Percentiles rank a stretch among this genome's conserved stretches.
Conservation (phyloP, 2,888 invertebrate genomes). For the Aethes cnicana region DNA sequence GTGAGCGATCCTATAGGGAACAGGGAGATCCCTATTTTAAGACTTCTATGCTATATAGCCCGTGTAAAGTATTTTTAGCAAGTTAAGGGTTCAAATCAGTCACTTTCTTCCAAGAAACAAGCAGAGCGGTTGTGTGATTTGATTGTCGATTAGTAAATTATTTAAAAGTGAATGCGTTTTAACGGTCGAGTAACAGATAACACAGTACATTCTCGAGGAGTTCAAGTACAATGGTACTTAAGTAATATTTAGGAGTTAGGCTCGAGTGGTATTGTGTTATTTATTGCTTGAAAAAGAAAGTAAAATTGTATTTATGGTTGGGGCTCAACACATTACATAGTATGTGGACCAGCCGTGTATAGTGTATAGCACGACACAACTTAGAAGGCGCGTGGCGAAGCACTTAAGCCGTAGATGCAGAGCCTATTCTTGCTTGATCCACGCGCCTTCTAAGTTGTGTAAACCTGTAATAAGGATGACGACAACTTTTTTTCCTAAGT, state of each 20-base stretch:
- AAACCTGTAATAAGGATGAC: too few species aligned
- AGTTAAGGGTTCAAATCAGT: conserved; percentile 17
- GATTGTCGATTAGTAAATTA: conserved; percentile 19
- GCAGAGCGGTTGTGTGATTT: conserved; percentile 26
- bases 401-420: too few species aligned
- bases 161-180: conserved; percentile 16
- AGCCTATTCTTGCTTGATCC: too few species aligned
- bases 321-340: conserved; percentile 4
- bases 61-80: neutral
- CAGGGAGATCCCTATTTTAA: too few species aligned
- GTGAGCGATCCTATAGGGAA: too few species aligned
- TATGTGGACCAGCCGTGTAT: neutral
- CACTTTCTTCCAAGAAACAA: conserved; percentile 1
- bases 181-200: conserved; percentile 4
- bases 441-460: too few species aligned
- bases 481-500: too few species aligned
- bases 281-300: conserved; percentile 11
- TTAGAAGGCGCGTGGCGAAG: too few species aligned
- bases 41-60: too few species aligned
- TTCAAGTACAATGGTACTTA: conserved; percentile 3
- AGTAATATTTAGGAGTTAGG: neutral
- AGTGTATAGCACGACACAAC: too few species aligned
- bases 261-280: conserved; percentile 13
- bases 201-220: neutral
- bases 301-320: conserved; percentile 19